These are phyloP conservation scores for Brachionus asplanchnoidis DNA, from an alignment of 1,140 invertebrate species.

Conservation along the genomic window DNA sequence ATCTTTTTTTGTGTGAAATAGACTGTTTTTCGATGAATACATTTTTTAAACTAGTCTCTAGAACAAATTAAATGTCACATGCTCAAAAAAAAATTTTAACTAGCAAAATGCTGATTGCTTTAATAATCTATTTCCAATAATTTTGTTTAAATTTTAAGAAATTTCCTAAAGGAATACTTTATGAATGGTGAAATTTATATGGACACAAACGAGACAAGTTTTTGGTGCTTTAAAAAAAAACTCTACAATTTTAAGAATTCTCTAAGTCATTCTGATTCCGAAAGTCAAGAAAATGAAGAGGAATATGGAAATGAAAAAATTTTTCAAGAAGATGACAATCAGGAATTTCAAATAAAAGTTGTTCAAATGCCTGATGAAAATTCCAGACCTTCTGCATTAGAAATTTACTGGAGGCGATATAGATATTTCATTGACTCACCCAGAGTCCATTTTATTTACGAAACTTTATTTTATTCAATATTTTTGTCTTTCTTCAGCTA, in stretches of 20 bases:
- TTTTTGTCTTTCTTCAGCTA: slow-evolving; percentile 33
- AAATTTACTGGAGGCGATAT: not conserved
- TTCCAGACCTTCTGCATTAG: not conserved
- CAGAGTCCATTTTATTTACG: slow-evolving; percentile 33
- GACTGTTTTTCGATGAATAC: no score
- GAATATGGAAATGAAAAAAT: not conserved
- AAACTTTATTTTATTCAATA: slow-evolving; percentile 16
- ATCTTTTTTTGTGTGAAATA: no score
- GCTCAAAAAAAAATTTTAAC: not conserved
- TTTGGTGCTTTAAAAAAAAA: not conserved
- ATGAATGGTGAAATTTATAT: not conserved
- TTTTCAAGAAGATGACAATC: not conserved
- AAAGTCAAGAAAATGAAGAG: not conserved
- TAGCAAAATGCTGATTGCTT: no score
- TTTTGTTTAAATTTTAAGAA: not conserved
- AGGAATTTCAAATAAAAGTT: not conserved
- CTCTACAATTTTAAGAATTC: not conserved
- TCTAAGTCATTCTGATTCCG: not conserved
- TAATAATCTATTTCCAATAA: not conserved
- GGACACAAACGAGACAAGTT: not conserved
- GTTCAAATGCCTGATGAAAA: not conserved
- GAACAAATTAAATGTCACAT: no score
- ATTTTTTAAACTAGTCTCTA: no score
- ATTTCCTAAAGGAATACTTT: not conserved
- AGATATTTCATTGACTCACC: slow-evolving; percentile 30